Conservation (phyloP, 2,888 invertebrate genomes). For the Caenorhabditis sp. region DNA sequence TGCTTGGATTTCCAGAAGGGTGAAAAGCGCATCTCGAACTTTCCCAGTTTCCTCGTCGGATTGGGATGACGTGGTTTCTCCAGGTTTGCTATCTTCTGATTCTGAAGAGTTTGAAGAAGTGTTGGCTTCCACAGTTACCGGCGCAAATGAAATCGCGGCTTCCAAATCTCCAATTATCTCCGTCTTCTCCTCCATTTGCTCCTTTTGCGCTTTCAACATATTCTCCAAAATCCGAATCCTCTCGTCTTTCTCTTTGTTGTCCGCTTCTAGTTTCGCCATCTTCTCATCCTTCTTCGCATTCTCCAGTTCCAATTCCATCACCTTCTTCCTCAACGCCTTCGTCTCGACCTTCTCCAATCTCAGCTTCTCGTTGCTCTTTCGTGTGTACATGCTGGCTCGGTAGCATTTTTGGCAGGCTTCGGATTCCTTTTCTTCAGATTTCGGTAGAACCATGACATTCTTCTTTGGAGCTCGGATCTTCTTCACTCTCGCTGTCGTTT, state of each 20-base stretch:
- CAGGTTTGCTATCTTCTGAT: background rate
- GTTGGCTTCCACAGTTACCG: background rate
- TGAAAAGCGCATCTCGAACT: constrained; percentile 1
- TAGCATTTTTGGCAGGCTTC: background rate
- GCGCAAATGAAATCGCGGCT: background rate
- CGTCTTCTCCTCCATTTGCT: background rate
- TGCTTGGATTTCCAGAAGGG: background rate
- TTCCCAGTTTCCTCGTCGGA: background rate
- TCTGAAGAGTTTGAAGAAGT: background rate
- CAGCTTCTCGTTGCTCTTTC: background rate
- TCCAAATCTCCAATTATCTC: background rate
- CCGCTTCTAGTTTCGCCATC: background rate
- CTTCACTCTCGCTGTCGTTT: background rate
- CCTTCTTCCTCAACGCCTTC: background rate
- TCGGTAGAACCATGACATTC: background rate
- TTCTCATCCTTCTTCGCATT: background rate
- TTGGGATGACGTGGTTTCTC: background rate
- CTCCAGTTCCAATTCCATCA: background rate
- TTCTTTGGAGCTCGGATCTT: background rate
- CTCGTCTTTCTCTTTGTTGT: background rate
- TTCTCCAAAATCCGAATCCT: background rate
- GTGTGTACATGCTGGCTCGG: background rate
- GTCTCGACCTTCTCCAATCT: background rate
- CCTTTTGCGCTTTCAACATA: background rate
- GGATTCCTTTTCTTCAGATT: background rate